A percentile compares a stretch with the other conserved stretches of the same genome.
Conservation (phyloP, 2,888 invertebrate genomes). For the Copidosoma aretas region DNA sequence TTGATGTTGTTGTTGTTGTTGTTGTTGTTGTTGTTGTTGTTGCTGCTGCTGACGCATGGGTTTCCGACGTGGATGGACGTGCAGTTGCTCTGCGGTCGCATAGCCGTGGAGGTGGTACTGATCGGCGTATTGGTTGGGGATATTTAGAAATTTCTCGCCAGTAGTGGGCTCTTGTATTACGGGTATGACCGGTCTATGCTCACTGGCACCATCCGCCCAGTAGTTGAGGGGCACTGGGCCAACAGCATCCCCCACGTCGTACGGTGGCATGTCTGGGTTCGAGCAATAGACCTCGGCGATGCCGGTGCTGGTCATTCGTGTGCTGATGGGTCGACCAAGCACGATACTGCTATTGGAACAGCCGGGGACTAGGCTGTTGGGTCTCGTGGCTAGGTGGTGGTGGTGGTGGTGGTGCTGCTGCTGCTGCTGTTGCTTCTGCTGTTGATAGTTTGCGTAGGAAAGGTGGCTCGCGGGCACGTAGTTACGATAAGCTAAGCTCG, state of each 20-base stretch:
- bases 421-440: too few species aligned
- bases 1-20: slow-evolving; percentile 16
- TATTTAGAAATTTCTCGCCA: slow-evolving; percentile 47
- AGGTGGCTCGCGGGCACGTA: slow-evolving; percentile 31
- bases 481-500: slow-evolving; percentile 20
- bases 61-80: slow-evolving; percentile 8
- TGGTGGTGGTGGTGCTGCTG: too few species aligned
- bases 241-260: slow-evolving; percentile 3
- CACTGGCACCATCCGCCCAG: slow-evolving; percentile 40
- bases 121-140: slow-evolving; percentile 49
- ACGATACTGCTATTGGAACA: neutral
- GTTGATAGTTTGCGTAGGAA: slow-evolving; percentile 39
- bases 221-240: slow-evolving; percentile 40
- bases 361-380: slow-evolving; percentile 7
- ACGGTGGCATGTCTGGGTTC: slow-evolving; percentile 22
- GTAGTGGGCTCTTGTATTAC: slow-evolving; percentile 50
- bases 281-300: slow-evolving; percentile 30
- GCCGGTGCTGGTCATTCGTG: slow-evolving; percentile 23
- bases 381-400: slow-evolving; percentile 1
- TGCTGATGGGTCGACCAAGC: slow-evolving; percentile 5
- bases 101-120: slow-evolving; percentile 29
- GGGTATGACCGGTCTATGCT: slow-evolving; percentile 48
- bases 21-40: slow-evolving; percentile 2
- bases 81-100: slow-evolving; percentile 25
- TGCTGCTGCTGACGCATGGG: neutral